Base-by-base conservation (phyloP, 2,797 vertebrate species). In the Microhierax caerulescens region DNA sequence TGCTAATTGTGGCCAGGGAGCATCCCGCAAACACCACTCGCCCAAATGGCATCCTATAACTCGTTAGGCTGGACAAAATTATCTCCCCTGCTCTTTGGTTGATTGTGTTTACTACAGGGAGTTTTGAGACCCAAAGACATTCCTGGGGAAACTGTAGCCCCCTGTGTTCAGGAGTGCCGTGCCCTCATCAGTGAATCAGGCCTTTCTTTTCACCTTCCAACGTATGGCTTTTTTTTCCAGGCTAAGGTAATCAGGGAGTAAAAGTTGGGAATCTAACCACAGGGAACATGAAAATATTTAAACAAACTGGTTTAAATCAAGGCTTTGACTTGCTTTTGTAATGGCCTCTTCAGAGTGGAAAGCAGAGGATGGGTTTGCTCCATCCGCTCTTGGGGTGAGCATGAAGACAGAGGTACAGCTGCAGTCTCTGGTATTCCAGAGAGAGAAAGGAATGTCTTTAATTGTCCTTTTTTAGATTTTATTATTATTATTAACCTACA, bases 241-340 rank as follows among this genome's bases (percentile, higher is more conserved):
- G 78, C 64, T 90, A 74, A 95, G 90, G 69, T 91, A 73, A 93
- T 89, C 87, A 73, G 24, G 50, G 54, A 85, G 54, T 79, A 60
- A 93, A 92, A 91, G 21, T 51, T 93, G 95, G 92, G 83, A 96
- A 93, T 85, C 45, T 45, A 78, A 92, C 82, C 86, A 57, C 63
- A 77, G 39, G 27, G 86, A 67, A 85, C 6, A 1, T 3, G 17
- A 73, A 91, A 87, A 91, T 90, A 77, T 96, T 96, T 84, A 82
- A 95, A 91, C 48, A 92, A 93, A 73, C 65, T 94, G 73, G 75
- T 92, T 96, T 67, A 95, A 96, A 94, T 92, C 82, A 65, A 63
- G 37, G 54, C 65, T 94, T 94, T 94, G 60, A 81, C 54, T 93
- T 61, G 73, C 88, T 43, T 95, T 92, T 76, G 79, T 90, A 51